Evolutionary conservation across 2,113 vertebrate genomes (phyloP).

Genomic region (Pristiophorus japonicus): DNA sequence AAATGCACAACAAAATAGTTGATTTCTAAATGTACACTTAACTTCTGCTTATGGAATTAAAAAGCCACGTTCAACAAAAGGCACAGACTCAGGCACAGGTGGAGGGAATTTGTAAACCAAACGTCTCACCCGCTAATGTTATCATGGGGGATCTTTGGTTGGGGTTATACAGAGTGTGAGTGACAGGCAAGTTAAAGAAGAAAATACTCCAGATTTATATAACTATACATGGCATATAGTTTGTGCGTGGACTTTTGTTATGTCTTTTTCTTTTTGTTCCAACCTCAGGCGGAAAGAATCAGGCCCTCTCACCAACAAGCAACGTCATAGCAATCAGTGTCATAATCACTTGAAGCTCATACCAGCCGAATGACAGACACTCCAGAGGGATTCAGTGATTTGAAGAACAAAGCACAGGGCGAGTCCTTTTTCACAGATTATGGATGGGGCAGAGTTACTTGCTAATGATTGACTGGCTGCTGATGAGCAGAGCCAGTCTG

Average conservation of each 20-base stretch:
- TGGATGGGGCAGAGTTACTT: not conserved
- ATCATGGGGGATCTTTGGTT: not conserved
- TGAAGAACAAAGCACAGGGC: not conserved
- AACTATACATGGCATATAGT: not conserved
- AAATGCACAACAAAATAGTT: not conserved
- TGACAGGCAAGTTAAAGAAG: not conserved
- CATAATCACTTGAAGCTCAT: not conserved
- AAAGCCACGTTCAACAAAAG: not conserved
- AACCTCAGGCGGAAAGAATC: not conserved
- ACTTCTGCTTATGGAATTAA: not conserved
- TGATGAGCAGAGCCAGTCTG: not conserved
- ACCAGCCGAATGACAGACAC: not conserved
- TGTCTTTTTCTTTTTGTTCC: not conserved
- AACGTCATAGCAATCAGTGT: not conserved
- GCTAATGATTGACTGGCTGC: not conserved
- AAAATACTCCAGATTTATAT: not conserved
- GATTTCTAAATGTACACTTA: not conserved
- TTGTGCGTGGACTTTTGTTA: not conserved
- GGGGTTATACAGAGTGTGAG: not conserved
- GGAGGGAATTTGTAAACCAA: not conserved
- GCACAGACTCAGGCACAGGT: not conserved
- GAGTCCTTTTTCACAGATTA: not conserved
- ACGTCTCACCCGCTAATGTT: not conserved
- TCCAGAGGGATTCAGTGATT: not conserved
- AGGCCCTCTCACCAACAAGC: not conserved